phyloP scores from a whole-genome alignment of 2,797 vertebrate genomes.

The Sebastes alutus region DNA sequence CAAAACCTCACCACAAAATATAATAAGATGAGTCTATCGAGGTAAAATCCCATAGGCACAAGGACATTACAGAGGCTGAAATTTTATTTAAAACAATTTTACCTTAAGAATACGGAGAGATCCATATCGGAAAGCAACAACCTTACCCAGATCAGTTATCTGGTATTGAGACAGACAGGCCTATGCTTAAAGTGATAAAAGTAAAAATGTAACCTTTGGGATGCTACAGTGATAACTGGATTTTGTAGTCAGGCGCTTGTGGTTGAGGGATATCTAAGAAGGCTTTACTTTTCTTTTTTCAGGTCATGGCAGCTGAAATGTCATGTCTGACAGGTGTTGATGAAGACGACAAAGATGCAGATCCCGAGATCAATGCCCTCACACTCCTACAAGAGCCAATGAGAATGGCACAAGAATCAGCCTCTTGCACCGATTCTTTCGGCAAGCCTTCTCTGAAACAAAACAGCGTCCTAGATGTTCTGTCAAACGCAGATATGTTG shows the following conservation, averaged over 20 bases:
- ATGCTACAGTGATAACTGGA: neutral
- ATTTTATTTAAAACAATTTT: neutral
- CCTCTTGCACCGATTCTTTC: constrained; percentile 70
- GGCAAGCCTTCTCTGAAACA: constrained; percentile 64
- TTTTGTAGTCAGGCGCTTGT: neutral
- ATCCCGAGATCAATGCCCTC: constrained; percentile 86
- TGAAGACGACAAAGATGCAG: constrained; percentile 89
- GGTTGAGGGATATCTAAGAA: constrained; percentile 36
- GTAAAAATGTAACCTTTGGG: neutral
- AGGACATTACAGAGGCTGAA: neutral
- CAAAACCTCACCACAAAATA: neutral
- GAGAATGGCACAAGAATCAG: constrained; percentile 84
- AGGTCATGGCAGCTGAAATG: constrained; percentile 87
- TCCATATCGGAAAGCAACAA: neutral
- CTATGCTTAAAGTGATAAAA: neutral
- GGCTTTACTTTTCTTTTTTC: constrained; percentile 58
- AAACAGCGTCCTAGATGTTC: constrained; percentile 73
- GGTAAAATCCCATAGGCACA: neutral
- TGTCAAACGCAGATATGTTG: constrained; percentile 75
- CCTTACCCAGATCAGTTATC: neutral
- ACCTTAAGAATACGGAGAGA: neutral
- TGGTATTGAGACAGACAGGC: neutral
- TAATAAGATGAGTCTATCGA: neutral
- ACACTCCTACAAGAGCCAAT: constrained; percentile 85
- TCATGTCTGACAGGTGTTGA: constrained; percentile 91